These are phyloP conservation scores for Drosophila bocki DNA, from an alignment of 1,140 invertebrate species.

Conservation along the genomic window DNA sequence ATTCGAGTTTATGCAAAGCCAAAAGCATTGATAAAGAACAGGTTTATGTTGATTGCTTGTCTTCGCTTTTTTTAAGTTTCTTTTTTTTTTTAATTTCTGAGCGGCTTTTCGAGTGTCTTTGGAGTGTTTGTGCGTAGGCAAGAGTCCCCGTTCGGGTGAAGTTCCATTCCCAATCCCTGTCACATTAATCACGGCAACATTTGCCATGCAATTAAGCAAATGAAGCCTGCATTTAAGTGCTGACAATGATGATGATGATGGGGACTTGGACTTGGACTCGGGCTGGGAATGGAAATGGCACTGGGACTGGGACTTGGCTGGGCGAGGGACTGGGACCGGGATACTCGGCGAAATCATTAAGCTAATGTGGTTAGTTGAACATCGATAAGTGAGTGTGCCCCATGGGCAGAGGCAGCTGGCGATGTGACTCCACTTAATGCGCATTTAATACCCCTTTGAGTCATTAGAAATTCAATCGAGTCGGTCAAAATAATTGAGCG, in stretches of 20 bases:
- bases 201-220: slow-evolving; percentile 81
- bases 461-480: slow-evolving; percentile 65
- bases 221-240: slow-evolving; percentile 82
- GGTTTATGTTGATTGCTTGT: slow-evolving; percentile 43
- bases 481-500: slow-evolving; percentile 42
- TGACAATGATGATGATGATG: slow-evolving; percentile 65
- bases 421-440: slow-evolving; percentile 54
- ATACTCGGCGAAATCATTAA: slow-evolving; percentile 76
- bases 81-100: slow-evolving; percentile 20
- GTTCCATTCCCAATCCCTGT: slow-evolving; percentile 64
- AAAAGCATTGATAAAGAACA: slow-evolving; percentile 53
- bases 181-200: slow-evolving; percentile 76
- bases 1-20: slow-evolving; percentile 32
- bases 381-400: slow-evolving; percentile 73
- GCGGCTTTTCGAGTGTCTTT: slow-evolving; percentile 18
- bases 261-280: slow-evolving; percentile 30
- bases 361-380: slow-evolving; percentile 73
- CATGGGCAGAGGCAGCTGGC: slow-evolving; percentile 39
- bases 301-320: slow-evolving; percentile 5
- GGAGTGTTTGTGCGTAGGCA: slow-evolving; percentile 36
- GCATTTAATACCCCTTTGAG: slow-evolving; percentile 69
- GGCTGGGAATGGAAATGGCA: slow-evolving; percentile 34
- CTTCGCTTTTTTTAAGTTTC: slow-evolving; percentile 17
- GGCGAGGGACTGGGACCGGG: slow-evolving; percentile 31
- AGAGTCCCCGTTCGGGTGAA: slow-evolving; percentile 20